phyloP scores from a whole-genome alignment of 2,888 invertebrate genomes.

The Euzophera pinguis region DNA sequence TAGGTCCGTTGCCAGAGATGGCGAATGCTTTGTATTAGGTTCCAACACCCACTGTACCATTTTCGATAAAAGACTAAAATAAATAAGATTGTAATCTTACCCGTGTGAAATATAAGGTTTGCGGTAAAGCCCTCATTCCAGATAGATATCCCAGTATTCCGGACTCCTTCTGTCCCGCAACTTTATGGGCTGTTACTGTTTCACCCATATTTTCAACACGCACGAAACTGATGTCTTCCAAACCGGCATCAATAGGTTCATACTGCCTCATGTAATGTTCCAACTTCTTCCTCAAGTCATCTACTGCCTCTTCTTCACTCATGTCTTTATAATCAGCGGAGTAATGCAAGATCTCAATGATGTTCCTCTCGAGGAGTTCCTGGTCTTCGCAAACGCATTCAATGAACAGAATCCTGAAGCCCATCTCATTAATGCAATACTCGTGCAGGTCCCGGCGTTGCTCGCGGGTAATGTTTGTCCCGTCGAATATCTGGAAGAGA shows the following conservation, averaged over 20 bases:
- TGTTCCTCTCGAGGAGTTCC: slow-evolving; percentile 66
- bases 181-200: slow-evolving; percentile 84
- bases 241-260: slow-evolving; percentile 85
- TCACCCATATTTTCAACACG: slow-evolving; percentile 80
- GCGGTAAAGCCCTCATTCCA: slow-evolving; percentile 89
- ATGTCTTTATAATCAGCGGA: slow-evolving; percentile 92
- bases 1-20: no score
- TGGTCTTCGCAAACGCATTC: slow-evolving; percentile 94
- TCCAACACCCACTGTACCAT: no score
- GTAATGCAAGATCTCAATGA: slow-evolving; percentile 88
- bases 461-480: slow-evolving; percentile 92
- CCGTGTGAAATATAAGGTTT: slow-evolving; percentile 93
- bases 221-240: slow-evolving; percentile 76
- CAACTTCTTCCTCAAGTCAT: slow-evolving; percentile 89
- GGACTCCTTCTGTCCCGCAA: slow-evolving; percentile 89
- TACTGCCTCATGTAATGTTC: slow-evolving; percentile 91
- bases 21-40: no score
- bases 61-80: no score
- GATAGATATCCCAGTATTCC: slow-evolving; percentile 93
- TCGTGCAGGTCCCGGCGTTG: slow-evolving; percentile 88
- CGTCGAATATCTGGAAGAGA: slow-evolving; percentile 90
- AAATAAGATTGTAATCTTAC: slow-evolving; percentile 74
- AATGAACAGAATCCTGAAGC: slow-evolving; percentile 93
- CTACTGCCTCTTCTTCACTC: slow-evolving; percentile 87
- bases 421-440: slow-evolving; percentile 85